Evolutionary conservation across 1,140 invertebrate genomes (phyloP).

Genomic region (Platyscapa corneri): DNA sequence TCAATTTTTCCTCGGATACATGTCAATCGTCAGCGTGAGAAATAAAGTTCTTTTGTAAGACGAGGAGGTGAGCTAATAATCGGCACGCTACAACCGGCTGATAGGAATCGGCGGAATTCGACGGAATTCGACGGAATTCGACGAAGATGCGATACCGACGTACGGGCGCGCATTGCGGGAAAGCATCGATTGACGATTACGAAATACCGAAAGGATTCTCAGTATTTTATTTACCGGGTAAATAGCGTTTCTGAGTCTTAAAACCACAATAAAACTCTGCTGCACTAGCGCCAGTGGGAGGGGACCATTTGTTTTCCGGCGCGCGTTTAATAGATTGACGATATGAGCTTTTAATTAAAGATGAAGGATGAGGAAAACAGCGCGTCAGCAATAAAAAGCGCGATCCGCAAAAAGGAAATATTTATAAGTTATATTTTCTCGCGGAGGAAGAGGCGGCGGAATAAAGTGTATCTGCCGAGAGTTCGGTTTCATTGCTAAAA

Average conservation of each 20-base stretch:
- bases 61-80: background rate
- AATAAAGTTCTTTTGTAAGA: constrained; percentile 5
- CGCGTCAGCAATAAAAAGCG: background rate
- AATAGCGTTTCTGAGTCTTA: background rate
- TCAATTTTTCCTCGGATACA: background rate
- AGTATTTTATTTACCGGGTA: background rate
- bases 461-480: background rate
- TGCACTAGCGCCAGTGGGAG: background rate
- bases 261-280: background rate
- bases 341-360: background rate
- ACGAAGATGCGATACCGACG: background rate
- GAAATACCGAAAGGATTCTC: background rate
- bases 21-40: constrained; percentile 31
- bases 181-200: background rate
- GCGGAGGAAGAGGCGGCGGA: background rate
- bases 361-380: background rate
- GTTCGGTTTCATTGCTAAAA: background rate
- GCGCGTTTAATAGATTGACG: background rate
- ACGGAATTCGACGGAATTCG: background rate
- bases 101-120: no score
- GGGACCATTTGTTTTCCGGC: background rate
- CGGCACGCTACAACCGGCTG: no score
- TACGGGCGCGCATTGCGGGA: no score
- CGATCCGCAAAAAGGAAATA: background rate
- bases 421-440: background rate